Evolutionary conservation across 2,113 vertebrate genomes (phyloP), one percentile per base, ranked within the genome.

Genomic region (Ascaphus truei): DNA sequence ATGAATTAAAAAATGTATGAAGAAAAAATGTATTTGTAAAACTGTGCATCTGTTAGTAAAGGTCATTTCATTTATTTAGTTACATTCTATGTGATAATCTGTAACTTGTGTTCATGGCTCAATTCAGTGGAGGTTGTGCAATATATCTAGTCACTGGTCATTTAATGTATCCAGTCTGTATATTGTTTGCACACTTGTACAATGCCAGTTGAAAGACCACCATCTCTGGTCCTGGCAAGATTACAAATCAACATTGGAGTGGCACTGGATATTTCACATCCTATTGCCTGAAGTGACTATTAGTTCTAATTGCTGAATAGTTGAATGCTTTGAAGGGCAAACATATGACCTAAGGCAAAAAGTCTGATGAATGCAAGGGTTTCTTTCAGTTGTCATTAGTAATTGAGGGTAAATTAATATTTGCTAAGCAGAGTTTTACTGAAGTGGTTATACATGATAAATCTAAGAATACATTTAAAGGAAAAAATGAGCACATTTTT

Each of bases 261-360:
- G 57, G 69, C 4, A 9, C 9, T 72, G 68, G 22, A 8, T 57
- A 62, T 66, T 77, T 68, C 75, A 76, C 68, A 55, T 63, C 71
- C 27, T 26, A 77, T 81, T 12, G 76, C 88, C 88, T 39, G 76
- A 67, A 86, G 88, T 87, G 74, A 86, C 89, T 88, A 83, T 91
- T 90, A 91, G 83, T 81, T 79, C 85, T 92, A 90, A 94, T 91
- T 91, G 90, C 81, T 65, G 53, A 41, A 74, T 72, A 86, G 78
- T 53, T 82, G 83, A 90, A 83, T 22, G 83, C 81, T 92, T 91
- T 90, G 84, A 88, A 90, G 89, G 85, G 78, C 81, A 76, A 72
- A 73, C 69, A 13, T 80, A 81, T 75, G 64, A 86, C 84, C 85
- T 76, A 56, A 48, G 72, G 83, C 84, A 73, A 61, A 72, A 80